Percentiles rank a stretch among this genome's conserved stretches.
Evolutionary conservation across 2,113 vertebrate species (phyloP).

Genomic region (Lota lota): DNA sequence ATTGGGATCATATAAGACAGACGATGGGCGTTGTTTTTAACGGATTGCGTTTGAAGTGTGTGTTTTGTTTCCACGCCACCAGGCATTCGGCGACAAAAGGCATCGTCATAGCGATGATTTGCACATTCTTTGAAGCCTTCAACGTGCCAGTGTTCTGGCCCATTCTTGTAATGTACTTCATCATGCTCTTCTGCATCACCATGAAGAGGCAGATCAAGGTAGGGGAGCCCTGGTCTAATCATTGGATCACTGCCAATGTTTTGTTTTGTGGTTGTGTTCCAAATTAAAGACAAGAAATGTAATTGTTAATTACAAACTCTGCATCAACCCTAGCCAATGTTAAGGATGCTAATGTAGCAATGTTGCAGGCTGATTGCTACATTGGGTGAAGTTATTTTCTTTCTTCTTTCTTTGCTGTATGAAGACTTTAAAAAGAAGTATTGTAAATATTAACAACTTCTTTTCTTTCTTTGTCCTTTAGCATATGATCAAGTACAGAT

Average conservation of each 20-base stretch:
- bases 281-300: no score
- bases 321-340: no score
- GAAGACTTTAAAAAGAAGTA: no score
- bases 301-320: no score
- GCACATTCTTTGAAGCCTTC: constrained; percentile 98
- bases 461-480: constrained; percentile 58
- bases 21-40: not conserved
- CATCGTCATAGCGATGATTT: constrained; percentile 93
- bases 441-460: constrained; percentile 6
- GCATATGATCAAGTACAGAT: constrained; percentile 99
- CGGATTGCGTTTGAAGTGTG: not conserved
- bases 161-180: constrained; percentile 99
- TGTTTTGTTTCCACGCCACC: constrained; percentile 19
- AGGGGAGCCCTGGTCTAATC: constrained; percentile 16
- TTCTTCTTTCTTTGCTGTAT: no score
- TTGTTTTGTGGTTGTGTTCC: not conserved
- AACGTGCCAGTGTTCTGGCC: constrained; percentile 99
- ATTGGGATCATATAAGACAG: no score
- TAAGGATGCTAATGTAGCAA: no score
- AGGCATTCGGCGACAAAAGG: constrained; percentile 99
- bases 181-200: constrained; percentile 99
- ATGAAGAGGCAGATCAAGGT: constrained; percentile 99
- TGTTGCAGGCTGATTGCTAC: no score
- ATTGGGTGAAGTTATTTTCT: no score
- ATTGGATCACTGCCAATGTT: not conserved